A percentile compares a stretch with the other conserved stretches of the same genome.
These are phyloP conservation scores for Drosophila pectinifera DNA, from an alignment of 1,140 invertebrate genomes.

Conservation along the genomic window DNA sequence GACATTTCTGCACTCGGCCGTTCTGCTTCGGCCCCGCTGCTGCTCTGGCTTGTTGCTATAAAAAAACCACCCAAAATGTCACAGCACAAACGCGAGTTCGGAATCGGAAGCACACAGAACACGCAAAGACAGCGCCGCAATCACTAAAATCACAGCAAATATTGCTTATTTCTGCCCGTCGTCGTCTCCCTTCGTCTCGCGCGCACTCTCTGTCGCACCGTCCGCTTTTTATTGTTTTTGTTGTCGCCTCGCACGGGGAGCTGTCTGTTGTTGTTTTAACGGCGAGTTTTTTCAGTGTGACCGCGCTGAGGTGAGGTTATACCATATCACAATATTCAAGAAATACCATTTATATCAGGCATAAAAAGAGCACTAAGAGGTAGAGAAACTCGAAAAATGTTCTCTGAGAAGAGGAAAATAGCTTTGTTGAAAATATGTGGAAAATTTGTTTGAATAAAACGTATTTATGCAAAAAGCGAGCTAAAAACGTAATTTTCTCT, in stretches of 20 bases:
- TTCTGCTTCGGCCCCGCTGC: slow-evolving; percentile 8
- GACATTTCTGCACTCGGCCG: slow-evolving; percentile 27
- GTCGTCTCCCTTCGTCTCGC: neutral
- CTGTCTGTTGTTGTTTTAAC: slow-evolving; percentile 57
- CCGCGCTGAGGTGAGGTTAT: neutral
- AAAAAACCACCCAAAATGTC: slow-evolving; percentile 16
- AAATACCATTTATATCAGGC: neutral
- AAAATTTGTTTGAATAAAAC: neutral
- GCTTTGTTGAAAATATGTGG: neutral
- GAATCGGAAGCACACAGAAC: slow-evolving; percentile 30
- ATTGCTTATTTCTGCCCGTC: slow-evolving; percentile 17
- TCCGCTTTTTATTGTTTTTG: slow-evolving; percentile 22
- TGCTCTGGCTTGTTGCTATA: slow-evolving; percentile 17
- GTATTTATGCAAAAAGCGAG: too few species aligned
- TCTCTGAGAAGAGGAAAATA: neutral
- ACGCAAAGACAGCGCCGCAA: slow-evolving; percentile 12
- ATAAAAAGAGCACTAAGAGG: neutral
- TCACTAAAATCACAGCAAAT: slow-evolving; percentile 28
- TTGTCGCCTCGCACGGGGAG: slow-evolving; percentile 26
- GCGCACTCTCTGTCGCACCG: neutral
- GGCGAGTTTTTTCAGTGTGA: slow-evolving; percentile 39
- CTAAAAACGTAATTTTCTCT: too few species aligned
- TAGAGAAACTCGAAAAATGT: neutral
- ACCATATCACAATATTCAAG: neutral
- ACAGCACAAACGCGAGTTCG: slow-evolving; percentile 11